Evolutionary conservation across 2,113 vertebrate genomes (phyloP).

Genomic region (Panurus biarmicus): DNA sequence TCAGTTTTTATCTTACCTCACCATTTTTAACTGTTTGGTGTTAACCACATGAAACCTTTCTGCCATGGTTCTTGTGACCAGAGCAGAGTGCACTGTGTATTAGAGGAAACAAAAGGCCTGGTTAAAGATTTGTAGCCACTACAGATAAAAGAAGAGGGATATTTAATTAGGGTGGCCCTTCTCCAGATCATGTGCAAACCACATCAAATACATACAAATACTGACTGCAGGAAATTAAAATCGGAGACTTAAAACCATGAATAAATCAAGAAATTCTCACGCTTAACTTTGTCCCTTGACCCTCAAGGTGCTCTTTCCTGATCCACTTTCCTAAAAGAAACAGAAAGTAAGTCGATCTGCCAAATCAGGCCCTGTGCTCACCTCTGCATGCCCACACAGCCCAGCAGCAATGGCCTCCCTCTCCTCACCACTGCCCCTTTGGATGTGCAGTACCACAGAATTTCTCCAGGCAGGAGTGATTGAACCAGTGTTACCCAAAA

Average conservation of each 20-base stretch:
- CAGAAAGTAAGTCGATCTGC: not conserved
- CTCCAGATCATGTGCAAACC: not conserved
- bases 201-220: constrained; percentile 25
- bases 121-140: constrained; percentile 18
- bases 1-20: not conserved
- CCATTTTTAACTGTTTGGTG: not conserved
- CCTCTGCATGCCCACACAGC: not conserved
- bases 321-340: not conserved
- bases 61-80: not conserved
- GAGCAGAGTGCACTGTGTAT: not conserved
- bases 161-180: constrained; percentile 19
- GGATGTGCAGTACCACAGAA: not conserved
- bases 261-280: constrained; percentile 5
- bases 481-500: not conserved
- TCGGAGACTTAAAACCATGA: not conserved
- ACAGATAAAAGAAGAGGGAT: constrained; percentile 16
- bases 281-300: not conserved
- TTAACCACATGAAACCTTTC: not conserved
- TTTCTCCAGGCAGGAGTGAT: not conserved
- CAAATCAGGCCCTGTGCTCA: not conserved
- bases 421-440: not conserved
- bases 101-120: not conserved
- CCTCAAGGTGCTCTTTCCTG: not conserved
- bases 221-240: constrained; percentile 39
- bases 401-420: not conserved